Conservation (phyloP, 2,113 vertebrate species). For the Chlamydotis undulata region DNA sequence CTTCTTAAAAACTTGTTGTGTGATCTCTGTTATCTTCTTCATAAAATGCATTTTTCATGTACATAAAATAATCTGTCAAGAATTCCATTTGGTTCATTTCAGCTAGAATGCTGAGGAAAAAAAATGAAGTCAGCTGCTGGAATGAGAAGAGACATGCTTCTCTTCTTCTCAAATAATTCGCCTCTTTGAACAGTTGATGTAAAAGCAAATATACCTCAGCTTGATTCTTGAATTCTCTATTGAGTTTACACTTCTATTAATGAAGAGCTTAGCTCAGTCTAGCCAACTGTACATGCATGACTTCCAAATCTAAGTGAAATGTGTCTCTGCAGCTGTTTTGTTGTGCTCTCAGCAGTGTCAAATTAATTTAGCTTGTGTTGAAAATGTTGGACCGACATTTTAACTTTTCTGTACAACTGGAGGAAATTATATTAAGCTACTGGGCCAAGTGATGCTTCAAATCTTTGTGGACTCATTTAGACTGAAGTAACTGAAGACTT, state of each 20-base stretch:
- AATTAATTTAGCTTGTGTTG: constrained; percentile 60
- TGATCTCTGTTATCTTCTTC: not conserved
- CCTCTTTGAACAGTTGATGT: constrained; percentile 41
- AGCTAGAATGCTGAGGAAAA: not conserved
- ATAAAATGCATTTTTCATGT: not conserved
- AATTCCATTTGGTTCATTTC: not conserved
- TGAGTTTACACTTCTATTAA: constrained; percentile 62
- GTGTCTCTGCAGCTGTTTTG: constrained; percentile 56
- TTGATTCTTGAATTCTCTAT: constrained; percentile 53
- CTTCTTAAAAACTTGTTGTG: not conserved
- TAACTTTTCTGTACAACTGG: constrained; percentile 29
- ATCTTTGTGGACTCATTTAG: not conserved
- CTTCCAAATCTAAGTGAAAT: constrained; percentile 67
- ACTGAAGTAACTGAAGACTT: not conserved
- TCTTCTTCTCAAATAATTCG: constrained; percentile 41
- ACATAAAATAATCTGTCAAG: not conserved
- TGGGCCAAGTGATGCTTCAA: not conserved
- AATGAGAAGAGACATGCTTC: constrained; percentile 14
- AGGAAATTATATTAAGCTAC: not conserved
- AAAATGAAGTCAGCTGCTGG: not conserved
- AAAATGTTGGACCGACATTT: constrained; percentile 57
- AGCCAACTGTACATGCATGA: constrained; percentile 55
- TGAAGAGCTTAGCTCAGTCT: constrained; percentile 64
- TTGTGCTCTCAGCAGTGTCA: constrained; percentile 27
- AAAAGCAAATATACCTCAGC: constrained; percentile 44